Evolutionary conservation across 2,888 invertebrate species (phyloP).

Genomic region (Buathra laborator): DNA sequence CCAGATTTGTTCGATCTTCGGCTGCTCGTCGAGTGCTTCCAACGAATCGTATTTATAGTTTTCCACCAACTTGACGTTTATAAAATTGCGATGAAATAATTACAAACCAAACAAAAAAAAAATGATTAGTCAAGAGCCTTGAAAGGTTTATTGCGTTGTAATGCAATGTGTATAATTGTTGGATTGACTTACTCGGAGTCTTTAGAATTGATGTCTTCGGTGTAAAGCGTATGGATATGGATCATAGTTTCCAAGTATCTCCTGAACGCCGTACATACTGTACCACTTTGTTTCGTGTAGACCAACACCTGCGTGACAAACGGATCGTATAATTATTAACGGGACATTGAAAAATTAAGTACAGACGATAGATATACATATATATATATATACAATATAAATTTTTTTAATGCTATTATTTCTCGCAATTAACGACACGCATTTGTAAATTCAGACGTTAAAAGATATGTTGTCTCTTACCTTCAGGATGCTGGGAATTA

Average conservation of each 20-base stretch:
- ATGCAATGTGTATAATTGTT: background rate
- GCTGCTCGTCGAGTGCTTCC: slow-evolving; percentile 88
- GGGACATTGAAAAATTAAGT: too few species aligned
- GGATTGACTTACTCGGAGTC: slow-evolving; percentile 75
- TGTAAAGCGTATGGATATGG: slow-evolving; percentile 91
- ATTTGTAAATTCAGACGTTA: background rate
- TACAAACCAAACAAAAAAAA: background rate
- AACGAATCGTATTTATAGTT: slow-evolving; percentile 88
- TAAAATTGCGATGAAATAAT: background rate
- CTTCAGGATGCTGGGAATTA: slow-evolving; percentile 90
- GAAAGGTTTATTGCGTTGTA: background rate
- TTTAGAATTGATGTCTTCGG: slow-evolving; percentile 85
- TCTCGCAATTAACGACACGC: background rate
- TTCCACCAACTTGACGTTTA: slow-evolving; percentile 87
- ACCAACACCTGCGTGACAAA: slow-evolving; percentile 84
- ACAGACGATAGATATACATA: too few species aligned
- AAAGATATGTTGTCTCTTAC: slow-evolving; percentile 81
- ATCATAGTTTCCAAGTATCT: slow-evolving; percentile 92
- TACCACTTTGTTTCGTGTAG: slow-evolving; percentile 89
- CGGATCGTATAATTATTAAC: background rate
- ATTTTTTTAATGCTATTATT: background rate
- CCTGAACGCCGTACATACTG: slow-evolving; percentile 88
- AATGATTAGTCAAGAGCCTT: background rate
- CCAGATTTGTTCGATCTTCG: slow-evolving; percentile 83
- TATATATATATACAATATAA: too few species aligned